Percentiles rank a stretch among this genome's conserved stretches.
These are phyloP conservation scores for Zaprionus vittiger DNA, from an alignment of 1,140 invertebrate species.

Conservation along the genomic window DNA sequence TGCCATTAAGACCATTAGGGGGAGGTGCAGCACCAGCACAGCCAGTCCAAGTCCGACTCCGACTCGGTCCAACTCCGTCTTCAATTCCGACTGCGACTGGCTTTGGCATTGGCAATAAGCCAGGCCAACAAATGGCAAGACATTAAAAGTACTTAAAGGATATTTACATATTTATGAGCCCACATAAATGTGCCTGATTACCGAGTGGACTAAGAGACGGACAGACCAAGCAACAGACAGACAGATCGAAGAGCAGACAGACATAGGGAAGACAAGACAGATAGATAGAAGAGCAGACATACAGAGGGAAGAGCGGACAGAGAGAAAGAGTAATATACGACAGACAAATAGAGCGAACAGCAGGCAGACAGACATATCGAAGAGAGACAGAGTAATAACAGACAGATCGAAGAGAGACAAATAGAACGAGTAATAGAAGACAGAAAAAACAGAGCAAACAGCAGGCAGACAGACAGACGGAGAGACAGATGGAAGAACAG, in stretches of 20 bases:
- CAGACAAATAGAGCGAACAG: background rate
- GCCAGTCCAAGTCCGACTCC: too few relatives aligned
- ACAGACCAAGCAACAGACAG: background rate
- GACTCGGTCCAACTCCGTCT: constrained; percentile 2
- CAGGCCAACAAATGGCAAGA: constrained; percentile 78
- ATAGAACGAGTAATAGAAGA: background rate
- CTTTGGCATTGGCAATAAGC: constrained; percentile 47
- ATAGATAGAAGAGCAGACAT: background rate
- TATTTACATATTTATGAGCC: constrained; percentile 84
- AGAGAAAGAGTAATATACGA: background rate
- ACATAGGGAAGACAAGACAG: background rate
- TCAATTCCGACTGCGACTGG: background rate
- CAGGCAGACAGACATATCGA: background rate
- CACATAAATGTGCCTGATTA: constrained; percentile 81
- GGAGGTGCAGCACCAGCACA: constrained; percentile 4
- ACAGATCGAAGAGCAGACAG: constrained; percentile 9
- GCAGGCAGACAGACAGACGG: too few relatives aligned
- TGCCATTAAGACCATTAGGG: constrained; percentile 68
- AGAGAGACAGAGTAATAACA: background rate
- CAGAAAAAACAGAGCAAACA: too few relatives aligned
- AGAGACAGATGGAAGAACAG: background rate
- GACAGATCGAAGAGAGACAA: background rate
- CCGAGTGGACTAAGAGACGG: constrained; percentile 4
- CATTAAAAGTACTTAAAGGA: constrained; percentile 82
- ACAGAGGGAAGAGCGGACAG: background rate